phyloP scores from a whole-genome alignment of 2,888 invertebrate genomes.

The Synanthedon myopaeformis region DNA sequence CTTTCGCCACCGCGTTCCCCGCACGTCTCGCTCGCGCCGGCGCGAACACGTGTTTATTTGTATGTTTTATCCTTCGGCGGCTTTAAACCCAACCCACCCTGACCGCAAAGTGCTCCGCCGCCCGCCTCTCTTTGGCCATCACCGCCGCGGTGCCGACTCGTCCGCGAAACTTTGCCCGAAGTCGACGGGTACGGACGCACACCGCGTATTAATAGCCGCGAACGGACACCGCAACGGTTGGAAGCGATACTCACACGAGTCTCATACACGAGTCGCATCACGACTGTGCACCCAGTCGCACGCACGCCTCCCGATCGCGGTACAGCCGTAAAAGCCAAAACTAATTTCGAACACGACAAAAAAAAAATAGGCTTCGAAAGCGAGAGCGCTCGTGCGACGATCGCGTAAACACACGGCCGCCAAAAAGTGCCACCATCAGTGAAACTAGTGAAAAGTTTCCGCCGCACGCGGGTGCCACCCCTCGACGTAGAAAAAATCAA shows the following conservation, averaged over 20 bases:
- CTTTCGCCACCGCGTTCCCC: slow-evolving; percentile 29
- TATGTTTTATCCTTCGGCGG: slow-evolving; percentile 75
- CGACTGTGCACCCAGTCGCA: slow-evolving; percentile 36
- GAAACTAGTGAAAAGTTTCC: slow-evolving; percentile 69
- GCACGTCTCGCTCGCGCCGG: slow-evolving; percentile 71
- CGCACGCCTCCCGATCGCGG: slow-evolving; percentile 44
- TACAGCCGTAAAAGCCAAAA: slow-evolving; percentile 6
- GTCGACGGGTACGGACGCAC: slow-evolving; percentile 67
- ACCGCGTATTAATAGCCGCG: slow-evolving; percentile 64
- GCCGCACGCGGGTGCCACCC: slow-evolving; percentile 60
- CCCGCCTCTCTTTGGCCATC: slow-evolving; percentile 69
- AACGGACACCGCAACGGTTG: slow-evolving; percentile 49
- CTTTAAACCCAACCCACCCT: slow-evolving; percentile 76
- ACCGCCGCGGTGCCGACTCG: slow-evolving; percentile 58
- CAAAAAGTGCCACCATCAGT: slow-evolving; percentile 66
- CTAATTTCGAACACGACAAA: slow-evolving; percentile 13
- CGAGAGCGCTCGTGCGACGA: slow-evolving; percentile 44
- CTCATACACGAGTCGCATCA: slow-evolving; percentile 35
- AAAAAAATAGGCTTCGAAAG: slow-evolving; percentile 32
- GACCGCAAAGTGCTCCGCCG: slow-evolving; percentile 74
- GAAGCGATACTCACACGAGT: slow-evolving; percentile 34
- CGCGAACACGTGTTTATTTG: slow-evolving; percentile 74
- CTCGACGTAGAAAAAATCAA: slow-evolving; percentile 61
- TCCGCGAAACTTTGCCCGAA: slow-evolving; percentile 69
- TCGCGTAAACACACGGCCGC: slow-evolving; percentile 12